These are phyloP conservation scores for Manis pentadactyla DNA, from an alignment of 2,797 vertebrate species.

Conservation along the genomic window DNA sequence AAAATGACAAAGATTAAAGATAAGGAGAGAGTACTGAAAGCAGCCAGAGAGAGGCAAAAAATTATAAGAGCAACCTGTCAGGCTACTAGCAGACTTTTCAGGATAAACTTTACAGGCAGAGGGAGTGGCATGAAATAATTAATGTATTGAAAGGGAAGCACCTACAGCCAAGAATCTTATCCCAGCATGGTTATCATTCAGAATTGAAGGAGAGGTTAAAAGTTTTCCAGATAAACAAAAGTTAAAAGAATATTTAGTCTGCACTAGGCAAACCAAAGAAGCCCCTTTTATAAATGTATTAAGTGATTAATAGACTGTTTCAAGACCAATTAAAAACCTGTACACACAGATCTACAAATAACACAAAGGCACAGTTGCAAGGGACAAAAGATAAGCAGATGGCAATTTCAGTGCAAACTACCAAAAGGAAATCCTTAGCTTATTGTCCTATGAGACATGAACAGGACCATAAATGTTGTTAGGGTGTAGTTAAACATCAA, in stretches of 20 bases:
- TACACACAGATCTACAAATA: background rate
- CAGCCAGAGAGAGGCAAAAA: too few species aligned
- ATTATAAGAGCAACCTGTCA: too few species aligned
- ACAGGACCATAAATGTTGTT: background rate
- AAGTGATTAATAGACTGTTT: slow-evolving; percentile 69
- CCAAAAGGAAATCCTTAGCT: background rate
- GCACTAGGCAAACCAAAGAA: slow-evolving; percentile 62
- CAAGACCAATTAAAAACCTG: slow-evolving; percentile 51
- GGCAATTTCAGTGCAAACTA: background rate
- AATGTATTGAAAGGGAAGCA: too few species aligned
- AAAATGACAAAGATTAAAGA: too few species aligned
- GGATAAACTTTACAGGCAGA: too few species aligned
- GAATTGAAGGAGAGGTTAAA: too few species aligned
- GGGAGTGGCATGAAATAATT: too few species aligned
- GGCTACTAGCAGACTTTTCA: too few species aligned
- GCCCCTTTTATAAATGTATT: slow-evolving; percentile 54
- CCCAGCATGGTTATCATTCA: too few species aligned
- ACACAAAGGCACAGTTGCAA: slow-evolving; percentile 22
- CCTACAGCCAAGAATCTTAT: too few species aligned
- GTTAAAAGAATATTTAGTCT: slow-evolving; percentile 26
- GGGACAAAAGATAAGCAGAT: slow-evolving; percentile 72
- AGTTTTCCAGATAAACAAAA: too few species aligned
- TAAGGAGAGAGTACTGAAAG: too few species aligned
- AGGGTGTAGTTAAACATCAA: background rate
- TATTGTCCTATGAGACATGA: background rate